A percentile compares a stretch with the other conserved stretches of the same genome.
Evolutionary conservation across 2,113 vertebrate genomes (phyloP).

Genomic region (Rhegmatorhina hoffmannsi): DNA sequence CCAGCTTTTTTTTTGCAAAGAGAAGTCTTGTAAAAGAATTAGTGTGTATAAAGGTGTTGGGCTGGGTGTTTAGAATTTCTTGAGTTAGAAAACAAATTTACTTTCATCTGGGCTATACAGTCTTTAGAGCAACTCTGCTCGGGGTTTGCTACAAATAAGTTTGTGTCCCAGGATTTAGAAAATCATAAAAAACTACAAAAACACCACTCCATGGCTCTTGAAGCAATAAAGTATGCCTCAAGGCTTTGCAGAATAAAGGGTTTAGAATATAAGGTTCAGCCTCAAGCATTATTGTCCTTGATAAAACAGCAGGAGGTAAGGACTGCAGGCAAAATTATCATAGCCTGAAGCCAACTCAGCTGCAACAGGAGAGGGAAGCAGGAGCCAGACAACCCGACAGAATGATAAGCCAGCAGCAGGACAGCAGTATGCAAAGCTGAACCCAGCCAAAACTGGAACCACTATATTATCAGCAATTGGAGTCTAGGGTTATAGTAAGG

Average conservation of each 20-base stretch:
- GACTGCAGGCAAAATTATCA: conserved; percentile 40
- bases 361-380: conserved; percentile 38
- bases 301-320: conserved; percentile 38
- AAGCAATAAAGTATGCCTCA: conserved; percentile 9
- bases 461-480: not conserved
- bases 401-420: conserved; percentile 15
- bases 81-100: not conserved
- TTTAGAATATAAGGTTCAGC: conserved; percentile 40
- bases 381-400: not conserved
- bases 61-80: not conserved
- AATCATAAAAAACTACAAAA: not conserved
- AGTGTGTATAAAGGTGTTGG: not conserved
- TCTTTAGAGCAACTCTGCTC: not conserved
- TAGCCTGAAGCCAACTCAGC: conserved; percentile 51
- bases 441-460: conserved; percentile 14
- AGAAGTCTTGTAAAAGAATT: not conserved
- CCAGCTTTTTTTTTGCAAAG: not conserved
- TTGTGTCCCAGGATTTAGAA: not conserved
- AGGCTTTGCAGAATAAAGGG: conserved; percentile 8
- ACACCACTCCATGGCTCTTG: not conserved
- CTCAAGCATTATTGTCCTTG: conserved; percentile 42
- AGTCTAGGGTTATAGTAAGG: not conserved
- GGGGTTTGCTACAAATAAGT: not conserved
- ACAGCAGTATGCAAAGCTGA: not conserved
- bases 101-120: not conserved